Base-by-base conservation (phyloP, 2,888 invertebrate species). In the Ichneumoninae sp. region DNA sequence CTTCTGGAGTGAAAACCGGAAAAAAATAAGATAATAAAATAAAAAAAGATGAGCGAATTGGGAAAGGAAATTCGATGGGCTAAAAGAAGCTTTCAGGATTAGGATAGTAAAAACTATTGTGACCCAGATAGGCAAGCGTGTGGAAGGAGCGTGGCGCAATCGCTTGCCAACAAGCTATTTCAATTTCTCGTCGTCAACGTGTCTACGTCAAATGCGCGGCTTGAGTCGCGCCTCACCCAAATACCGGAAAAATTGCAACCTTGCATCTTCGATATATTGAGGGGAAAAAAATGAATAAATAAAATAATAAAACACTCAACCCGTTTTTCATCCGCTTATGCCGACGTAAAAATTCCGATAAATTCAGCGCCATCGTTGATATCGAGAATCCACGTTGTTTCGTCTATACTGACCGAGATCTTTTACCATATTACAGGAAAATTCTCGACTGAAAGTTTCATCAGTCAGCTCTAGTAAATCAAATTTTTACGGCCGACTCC, bases 81-180 rank as follows among this genome's bases (percentile, higher is more conserved):
- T 3, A 26, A 26, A 57, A 57, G 57, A 57, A 57, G 57, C 57
- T 57, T 57, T 57, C 57, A 13, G 57, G 57, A 57, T 57, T 57
- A 57, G 57, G 57, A 57, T 22, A 57, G 57, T 57, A 57, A 57
- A 57, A 57, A 57, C 57, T 57, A 57, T 57, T 57, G 26, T 57
- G 57, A 57, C 57, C 57, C 57, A 57, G 57, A 57, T 57, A 57
- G 57, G 57, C 57, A 4, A 57, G 57, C 57, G 57, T 57, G 57
- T 26, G 26, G 57, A 57, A 57, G 8, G 26, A 22, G 26, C 57
- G 57, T 47, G 57, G 26, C 57, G 57, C 22, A 57, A 57, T 57
- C 57, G 57, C 57, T 57, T 57, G 57, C 57, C 57, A 57, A 57
- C 57, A 57, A 57, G 57, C 57, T 57, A 22, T 57, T 57, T 22